phyloP scores from a whole-genome alignment of 2,888 invertebrate species.

The Callyntrura sp. region DNA sequence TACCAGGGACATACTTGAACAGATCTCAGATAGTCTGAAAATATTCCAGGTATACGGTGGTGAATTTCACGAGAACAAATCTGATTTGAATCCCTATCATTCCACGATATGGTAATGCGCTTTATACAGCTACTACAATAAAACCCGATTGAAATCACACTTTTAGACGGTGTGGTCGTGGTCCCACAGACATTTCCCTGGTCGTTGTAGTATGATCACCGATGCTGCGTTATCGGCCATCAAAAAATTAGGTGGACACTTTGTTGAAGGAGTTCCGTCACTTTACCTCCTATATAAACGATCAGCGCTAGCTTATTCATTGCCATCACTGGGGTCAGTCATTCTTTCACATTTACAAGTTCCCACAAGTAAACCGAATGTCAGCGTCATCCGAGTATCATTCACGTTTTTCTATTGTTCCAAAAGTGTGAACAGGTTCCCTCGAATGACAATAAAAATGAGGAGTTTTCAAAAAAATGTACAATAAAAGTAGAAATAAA shows the following conservation, averaged over 20 bases:
- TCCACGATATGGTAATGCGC: conserved; percentile 46
- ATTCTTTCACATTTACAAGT: not conserved
- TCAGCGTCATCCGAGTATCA: not conserved
- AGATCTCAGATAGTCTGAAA: not conserved
- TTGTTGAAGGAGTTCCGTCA: conserved; percentile 23
- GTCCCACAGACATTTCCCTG: conserved; percentile 40
- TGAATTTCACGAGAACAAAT: not conserved
- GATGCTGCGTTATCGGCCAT: not conserved
- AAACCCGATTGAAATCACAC: conserved; percentile 58
- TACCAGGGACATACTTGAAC: not conserved
- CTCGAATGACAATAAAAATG: conserved; percentile 36
- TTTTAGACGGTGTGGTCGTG: conserved; percentile 30
- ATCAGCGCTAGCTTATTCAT: conserved; percentile 50
- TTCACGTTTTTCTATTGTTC: conserved; percentile 32
- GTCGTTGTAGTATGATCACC: not conserved
- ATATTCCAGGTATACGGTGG: conserved; percentile 32
- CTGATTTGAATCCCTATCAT: not conserved
- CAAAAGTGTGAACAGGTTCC: conserved; percentile 54
- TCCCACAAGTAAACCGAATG: not conserved
- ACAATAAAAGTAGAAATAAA: conserved; percentile 65
- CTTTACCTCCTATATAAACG: not conserved
- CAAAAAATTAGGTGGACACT: conserved; percentile 58
- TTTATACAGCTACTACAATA: conserved; percentile 26
- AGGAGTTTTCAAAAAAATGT: conserved; percentile 37
- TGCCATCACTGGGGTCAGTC: not conserved